A percentile compares a stretch with the other conserved stretches of the same genome.
phyloP scores from a whole-genome alignment of 2,888 invertebrate species.

The Tachina fera region DNA sequence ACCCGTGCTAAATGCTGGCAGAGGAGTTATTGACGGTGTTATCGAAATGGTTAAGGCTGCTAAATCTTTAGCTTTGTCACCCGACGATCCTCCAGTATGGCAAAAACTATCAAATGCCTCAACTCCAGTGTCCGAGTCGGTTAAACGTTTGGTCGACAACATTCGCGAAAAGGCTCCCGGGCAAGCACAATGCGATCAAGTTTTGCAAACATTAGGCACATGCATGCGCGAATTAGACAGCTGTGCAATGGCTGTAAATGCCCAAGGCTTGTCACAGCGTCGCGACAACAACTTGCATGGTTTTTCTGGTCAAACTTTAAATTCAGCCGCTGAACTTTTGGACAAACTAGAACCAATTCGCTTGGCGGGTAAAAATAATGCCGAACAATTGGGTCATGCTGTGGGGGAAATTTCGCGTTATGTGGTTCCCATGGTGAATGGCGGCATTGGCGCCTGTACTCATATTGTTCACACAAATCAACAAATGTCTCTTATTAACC shows the following conservation, averaged over 20 bases:
- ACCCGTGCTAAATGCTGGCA: slow-evolving; percentile 93
- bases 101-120: slow-evolving; percentile 96
- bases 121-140: slow-evolving; percentile 97
- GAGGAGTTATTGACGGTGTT: slow-evolving; percentile 91
- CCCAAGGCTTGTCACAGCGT: slow-evolving; percentile 88
- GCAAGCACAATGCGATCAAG: slow-evolving; percentile 95
- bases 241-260: slow-evolving; percentile 93
- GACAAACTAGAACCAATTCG: slow-evolving; percentile 94
- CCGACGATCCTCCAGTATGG: slow-evolving; percentile 97
- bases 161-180: slow-evolving; percentile 98
- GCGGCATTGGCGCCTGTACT: slow-evolving; percentile 94
- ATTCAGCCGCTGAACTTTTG: slow-evolving; percentile 90
- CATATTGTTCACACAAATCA: slow-evolving; percentile 93
- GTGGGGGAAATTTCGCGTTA: slow-evolving; percentile 90
- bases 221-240: slow-evolving; percentile 93
- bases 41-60: slow-evolving; percentile 95
- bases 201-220: slow-evolving; percentile 89
- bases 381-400: slow-evolving; percentile 95
- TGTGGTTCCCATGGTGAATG: slow-evolving; percentile 93
- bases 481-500: slow-evolving; percentile 94
- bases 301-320: slow-evolving; percentile 91
- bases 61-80: slow-evolving; percentile 93
- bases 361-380: slow-evolving; percentile 93
- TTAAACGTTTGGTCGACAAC: slow-evolving; percentile 95
- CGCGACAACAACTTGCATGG: slow-evolving; percentile 89